Conservation (phyloP, 2,888 invertebrate genomes). For the Patella ulyssiponensis region DNA sequence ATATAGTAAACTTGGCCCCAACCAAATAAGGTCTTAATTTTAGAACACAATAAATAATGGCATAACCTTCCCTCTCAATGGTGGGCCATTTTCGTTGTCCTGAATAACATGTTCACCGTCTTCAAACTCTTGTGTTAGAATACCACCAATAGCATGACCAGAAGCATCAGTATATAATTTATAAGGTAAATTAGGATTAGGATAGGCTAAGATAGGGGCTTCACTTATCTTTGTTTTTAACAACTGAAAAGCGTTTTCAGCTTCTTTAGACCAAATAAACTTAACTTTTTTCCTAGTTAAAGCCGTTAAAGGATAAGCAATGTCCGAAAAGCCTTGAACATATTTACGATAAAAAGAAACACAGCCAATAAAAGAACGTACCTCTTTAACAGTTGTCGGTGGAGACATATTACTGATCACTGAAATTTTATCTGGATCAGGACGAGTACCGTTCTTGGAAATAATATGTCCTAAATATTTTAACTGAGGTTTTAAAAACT, state of each 20-base stretch:
- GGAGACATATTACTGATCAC: not conserved
- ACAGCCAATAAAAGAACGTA: not conserved
- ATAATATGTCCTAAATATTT: slow-evolving; percentile 22
- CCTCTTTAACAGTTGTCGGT: slow-evolving; percentile 4
- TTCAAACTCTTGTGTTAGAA: not conserved
- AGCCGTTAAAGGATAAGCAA: slow-evolving; percentile 5
- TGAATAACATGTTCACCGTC: not conserved
- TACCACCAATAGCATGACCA: slow-evolving; percentile 14
- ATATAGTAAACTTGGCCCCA: slow-evolving; percentile 15
- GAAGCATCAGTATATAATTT: slow-evolving; percentile 23
- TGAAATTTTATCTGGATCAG: not conserved
- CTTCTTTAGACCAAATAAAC: slow-evolving; percentile 15
- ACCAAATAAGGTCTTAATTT: slow-evolving; percentile 14
- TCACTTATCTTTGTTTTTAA: too few species aligned
- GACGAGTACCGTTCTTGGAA: slow-evolving; percentile 16
- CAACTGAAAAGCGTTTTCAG: slow-evolving; percentile 11
- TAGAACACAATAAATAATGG: slow-evolving; percentile 11
- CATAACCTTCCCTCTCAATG: slow-evolving; percentile 19
- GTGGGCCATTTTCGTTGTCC: slow-evolving; percentile 19
- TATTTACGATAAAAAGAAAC: too few species aligned
- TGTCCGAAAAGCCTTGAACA: not conserved
- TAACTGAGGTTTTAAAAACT: slow-evolving; percentile 18
- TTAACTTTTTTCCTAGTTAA: slow-evolving; percentile 10
- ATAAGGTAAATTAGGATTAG: too few species aligned
- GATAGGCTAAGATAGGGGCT: too few species aligned